Conservation (phyloP, 1,140 invertebrate genomes). For the Zaprionus tsacasi region DNA sequence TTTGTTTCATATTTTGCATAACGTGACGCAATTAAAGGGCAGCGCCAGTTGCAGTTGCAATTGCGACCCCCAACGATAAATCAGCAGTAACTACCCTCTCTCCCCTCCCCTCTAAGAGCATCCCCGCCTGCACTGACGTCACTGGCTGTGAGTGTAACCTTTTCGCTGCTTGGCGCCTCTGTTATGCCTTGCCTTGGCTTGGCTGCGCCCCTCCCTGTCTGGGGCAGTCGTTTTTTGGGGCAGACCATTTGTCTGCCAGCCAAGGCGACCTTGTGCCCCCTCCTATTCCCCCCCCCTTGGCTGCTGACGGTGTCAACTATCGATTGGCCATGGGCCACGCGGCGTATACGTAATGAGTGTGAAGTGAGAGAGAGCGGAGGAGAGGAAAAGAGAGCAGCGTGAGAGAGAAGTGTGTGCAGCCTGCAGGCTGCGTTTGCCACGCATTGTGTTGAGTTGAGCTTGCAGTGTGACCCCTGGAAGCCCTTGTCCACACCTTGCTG, state of each 20-base stretch:
- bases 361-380: too few species aligned
- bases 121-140: not conserved
- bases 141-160: not conserved
- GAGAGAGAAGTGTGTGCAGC: conserved; percentile 10
- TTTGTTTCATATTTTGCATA: conserved; percentile 34
- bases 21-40: conserved; percentile 58
- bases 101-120: too few species aligned
- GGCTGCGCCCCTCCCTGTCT: not conserved
- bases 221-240: not conserved
- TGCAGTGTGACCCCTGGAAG: not conserved
- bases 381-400: too few species aligned
- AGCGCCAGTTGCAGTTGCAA: conserved; percentile 38
- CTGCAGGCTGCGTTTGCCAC: not conserved
- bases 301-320: conserved; percentile 56
- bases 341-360: conserved; percentile 55
- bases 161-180: not conserved
- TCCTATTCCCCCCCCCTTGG: too few species aligned
- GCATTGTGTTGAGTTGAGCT: not conserved
- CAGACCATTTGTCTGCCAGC: conserved; percentile 46
- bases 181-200: not conserved
- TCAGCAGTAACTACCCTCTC: not conserved
- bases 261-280: conserved; percentile 3
- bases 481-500: too few species aligned
- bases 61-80: conserved; percentile 20
- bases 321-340: conserved; percentile 43